Evolutionary conservation across 2,113 vertebrate genomes (phyloP), one percentile per base, ranked within the genome.

Genomic region (Embiotoca jacksoni): DNA sequence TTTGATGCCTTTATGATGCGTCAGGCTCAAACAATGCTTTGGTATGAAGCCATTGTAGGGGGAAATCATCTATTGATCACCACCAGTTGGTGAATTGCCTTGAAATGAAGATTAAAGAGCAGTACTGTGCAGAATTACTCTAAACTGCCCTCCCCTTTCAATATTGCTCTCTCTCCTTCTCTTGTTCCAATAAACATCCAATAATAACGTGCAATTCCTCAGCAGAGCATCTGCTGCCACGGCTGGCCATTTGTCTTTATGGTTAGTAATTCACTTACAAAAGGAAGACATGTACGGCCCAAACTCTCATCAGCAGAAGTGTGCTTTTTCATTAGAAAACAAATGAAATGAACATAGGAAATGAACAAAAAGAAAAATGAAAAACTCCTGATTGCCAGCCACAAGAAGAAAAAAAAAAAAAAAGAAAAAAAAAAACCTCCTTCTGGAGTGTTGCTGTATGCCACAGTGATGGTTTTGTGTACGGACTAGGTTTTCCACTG

Each of bases 171-270:
- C 37, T 69, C 47, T 33, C 61, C 41, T 68, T 78, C 85, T 80
- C 63, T 70, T 62, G 62, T 71, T 82, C 79, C 74, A 88, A 82
- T 91, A 87, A 90, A 86, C 69, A 76, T 72, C 74, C 58, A 86
- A 88, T 80, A 78, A 82, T 64, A 84, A 32, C 5, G 31, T 36
- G 77, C 72, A 75, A 82, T 91, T 83, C 69, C 70, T 86, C 81
- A 72, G 70, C 53, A 37, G 68, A 87, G 78, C 79, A 81, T 92
- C 91, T 89, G 88, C 75, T 82, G 61, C 70, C 72, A 75, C 7
- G 63, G 44, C 81, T 65, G 68, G 59, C 72, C 79, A 87, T 91
- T 89, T 85, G 78, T 90, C 89, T 90, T 88, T 75, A 85, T 81
- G 35, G 81, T 85, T 76, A 80, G 73, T 82, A 81, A 93, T 83